Evolutionary conservation across 1,140 invertebrate genomes (phyloP), one percentile per base, ranked within the genome.

Genomic region (Amphibalanus amphitrite): DNA sequence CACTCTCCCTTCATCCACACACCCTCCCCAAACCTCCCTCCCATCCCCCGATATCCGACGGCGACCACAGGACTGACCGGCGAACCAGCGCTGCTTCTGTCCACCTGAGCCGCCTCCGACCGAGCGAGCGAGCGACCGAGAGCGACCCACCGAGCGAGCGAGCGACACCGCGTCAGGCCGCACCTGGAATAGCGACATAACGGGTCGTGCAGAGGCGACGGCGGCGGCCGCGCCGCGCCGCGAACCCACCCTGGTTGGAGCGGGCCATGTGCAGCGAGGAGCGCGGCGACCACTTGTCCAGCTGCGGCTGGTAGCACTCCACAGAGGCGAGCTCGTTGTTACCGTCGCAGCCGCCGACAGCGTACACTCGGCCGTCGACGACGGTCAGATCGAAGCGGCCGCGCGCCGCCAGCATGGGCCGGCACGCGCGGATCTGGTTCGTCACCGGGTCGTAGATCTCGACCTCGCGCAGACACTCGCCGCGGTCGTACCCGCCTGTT

Each of bases 401-500:
- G 70, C 91, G 79, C 40, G 86, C 84, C 76, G 85, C 82, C 38
- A 81, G 82, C 90, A 93, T 91, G 28, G 84, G 79, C 0, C 86
- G 82, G 74, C 90, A 77, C 3, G 80, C 76, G 30, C 81, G 79
- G 90, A 91, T 93, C 33, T 78, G 81, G 78, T 92, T 92, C 8
- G 79, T 81, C 59, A 81, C 80, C 3, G 87, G 84, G 76, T 89
- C 83, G 79, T 90, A 93, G 28, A 84, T 82, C 81, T 93, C 91
- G 0, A 88, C 89, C 25, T 84, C 83, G 71, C 85, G 86, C 67
- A 94, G 81, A 78, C 90, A 93, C 78, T 93, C 90, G 26, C 87
- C 89, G 67, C 91, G 83, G 79, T 93, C 90, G 79, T 94, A 93
- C 15, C 92, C 91, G 79, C 90, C 89, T 87, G 78, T 76, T 79